Conservation (phyloP, 2,113 vertebrate genomes). For the Paralichthys olivaceus region DNA sequence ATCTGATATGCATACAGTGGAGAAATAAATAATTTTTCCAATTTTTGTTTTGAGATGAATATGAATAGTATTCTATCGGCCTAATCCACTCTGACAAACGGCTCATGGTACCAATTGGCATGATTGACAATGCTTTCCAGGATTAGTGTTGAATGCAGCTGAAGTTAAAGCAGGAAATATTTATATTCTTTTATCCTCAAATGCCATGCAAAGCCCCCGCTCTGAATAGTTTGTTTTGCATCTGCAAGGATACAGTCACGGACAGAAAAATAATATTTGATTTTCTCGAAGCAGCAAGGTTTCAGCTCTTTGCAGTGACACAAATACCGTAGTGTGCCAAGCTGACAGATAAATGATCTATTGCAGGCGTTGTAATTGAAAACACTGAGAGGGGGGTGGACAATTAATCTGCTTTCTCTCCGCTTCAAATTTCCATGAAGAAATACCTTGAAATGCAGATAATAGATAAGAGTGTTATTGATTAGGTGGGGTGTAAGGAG, state of each 20-base stretch:
- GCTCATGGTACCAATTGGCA: conserved; percentile 51
- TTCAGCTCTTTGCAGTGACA: conserved; percentile 60
- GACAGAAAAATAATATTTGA: conserved; percentile 41
- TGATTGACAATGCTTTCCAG: conserved; percentile 46
- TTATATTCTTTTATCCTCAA: conserved; percentile 48
- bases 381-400: conserved; percentile 52
- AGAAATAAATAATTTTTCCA: conserved; percentile 39
- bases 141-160: conserved; percentile 61
- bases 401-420: conserved; percentile 67
- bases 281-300: conserved; percentile 44
- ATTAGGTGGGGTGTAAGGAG: conserved; percentile 68
- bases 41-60: conserved; percentile 53
- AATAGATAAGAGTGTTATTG: conserved; percentile 75
- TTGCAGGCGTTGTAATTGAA: conserved; percentile 74
- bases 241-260: conserved; percentile 35
- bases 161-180: conserved; percentile 44
- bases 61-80: conserved; percentile 46
- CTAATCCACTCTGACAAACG: conserved; percentile 61
- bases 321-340: conserved; percentile 51
- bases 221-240: conserved; percentile 42
- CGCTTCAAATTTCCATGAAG: conserved; percentile 64
- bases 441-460: conserved; percentile 70
- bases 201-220: conserved; percentile 40
- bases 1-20: conserved; percentile 49
- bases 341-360: conserved; percentile 72